phyloP scores from a whole-genome alignment of 2,797 vertebrate species.

The Malacoraja senta region DNA sequence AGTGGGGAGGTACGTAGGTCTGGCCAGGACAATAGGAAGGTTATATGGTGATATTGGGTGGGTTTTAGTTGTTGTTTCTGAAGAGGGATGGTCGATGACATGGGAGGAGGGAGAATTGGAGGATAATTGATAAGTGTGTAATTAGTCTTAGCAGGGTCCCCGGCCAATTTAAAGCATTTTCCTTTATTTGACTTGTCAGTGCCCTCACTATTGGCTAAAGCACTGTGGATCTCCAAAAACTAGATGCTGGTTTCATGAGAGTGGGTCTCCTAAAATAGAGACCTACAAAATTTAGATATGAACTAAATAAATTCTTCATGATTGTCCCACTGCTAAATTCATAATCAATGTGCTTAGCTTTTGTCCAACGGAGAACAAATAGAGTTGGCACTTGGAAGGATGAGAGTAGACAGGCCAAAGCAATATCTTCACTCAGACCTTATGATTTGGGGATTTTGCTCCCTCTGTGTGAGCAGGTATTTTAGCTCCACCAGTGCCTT shows the following conservation, averaged over 20 bases:
- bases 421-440: not conserved
- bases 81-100: no score
- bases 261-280: not conserved
- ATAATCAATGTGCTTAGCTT: not conserved
- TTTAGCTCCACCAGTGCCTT: not conserved
- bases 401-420: not conserved
- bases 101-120: no score
- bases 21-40: no score
- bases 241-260: not conserved
- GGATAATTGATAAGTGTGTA: no score
- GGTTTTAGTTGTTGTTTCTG: no score
- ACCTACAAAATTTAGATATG: not conserved
- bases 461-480: not conserved
- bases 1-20: no score
- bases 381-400: not conserved
- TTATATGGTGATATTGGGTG: no score
- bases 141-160: no score
- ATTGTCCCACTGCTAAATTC: not conserved
- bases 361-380: not conserved
- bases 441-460: not conserved
- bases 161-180: no score
- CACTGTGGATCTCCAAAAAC: not conserved
- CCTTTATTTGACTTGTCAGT: no score
- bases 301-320: not conserved
- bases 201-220: not conserved